Base-by-base conservation (phyloP, 1,140 invertebrate species). In the Charaxes varanes region DNA sequence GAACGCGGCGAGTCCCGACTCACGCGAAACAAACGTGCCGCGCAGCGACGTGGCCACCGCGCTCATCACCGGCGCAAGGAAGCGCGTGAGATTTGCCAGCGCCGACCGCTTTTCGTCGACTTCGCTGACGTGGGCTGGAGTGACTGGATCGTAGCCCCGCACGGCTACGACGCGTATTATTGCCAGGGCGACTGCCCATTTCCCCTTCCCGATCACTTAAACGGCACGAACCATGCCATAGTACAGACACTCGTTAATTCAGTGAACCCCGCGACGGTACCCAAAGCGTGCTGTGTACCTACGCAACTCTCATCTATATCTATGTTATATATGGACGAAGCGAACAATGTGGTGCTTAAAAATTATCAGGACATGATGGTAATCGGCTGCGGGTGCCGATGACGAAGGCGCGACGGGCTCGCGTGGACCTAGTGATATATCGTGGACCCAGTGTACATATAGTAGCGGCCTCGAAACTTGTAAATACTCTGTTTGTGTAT, bases 141-240 rank as follows among this genome's bases (percentile, higher is more conserved):
- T 64, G 96, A 98, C 82, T 99, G 98, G 98, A 99, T 99, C 61
- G 95, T 99, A n/a, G 97, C 97, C 4, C 98, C 98, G 2, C 89
- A 91, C 4, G 96, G 96, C 11, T 99, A 99, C 84, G 91, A 98
- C 53, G 97, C 97, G 0, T 98, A 90, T 84, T 97, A 95, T 77
- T 99, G 97, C 82, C 89, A 94, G 54, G 97, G 98, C 2, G 93
- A 97, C 58, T 99, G 97, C 84, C 92, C 92, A 4, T 98, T 95
- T 65, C 97, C 97, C 2, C 84, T 99, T 41, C 89, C 93, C 13
- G 94, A 97, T 59, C 94, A 98, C 79, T 76, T 98, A 6, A 99
- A 99, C 83, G 91, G 96, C 14, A 99, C 97, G 14, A 99, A 99
- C 77, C 98, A 99, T 85, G 97, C 98, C 16, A 97, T 99, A 60